Conservation (phyloP, 2,113 vertebrate species). For the Podarcis muralis region DNA sequence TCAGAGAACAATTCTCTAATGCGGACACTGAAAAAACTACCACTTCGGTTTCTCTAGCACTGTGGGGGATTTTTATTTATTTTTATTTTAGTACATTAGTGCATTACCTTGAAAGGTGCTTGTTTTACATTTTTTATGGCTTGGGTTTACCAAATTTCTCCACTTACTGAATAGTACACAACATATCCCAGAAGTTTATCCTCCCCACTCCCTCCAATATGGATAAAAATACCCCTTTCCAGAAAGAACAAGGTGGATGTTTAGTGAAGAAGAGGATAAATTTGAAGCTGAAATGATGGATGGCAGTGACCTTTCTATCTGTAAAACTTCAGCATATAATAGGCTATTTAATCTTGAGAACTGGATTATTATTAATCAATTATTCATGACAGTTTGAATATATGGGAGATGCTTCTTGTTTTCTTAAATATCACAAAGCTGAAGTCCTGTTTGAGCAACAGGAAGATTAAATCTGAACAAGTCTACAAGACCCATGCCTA, state of each 20-base stretch:
- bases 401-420: slow-evolving; percentile 74
- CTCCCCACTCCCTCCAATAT: not conserved
- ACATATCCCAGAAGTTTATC: slow-evolving; percentile 30
- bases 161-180: not conserved
- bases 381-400: slow-evolving; percentile 77
- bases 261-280: slow-evolving; percentile 50
- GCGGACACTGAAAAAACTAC: not conserved
- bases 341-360: slow-evolving; percentile 73
- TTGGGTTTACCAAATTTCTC: not conserved
- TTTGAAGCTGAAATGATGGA: slow-evolving; percentile 65
- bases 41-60: not conserved
- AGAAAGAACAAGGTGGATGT: slow-evolving; percentile 42
- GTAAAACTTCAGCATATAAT: slow-evolving; percentile 67
- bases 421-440: slow-evolving; percentile 73
- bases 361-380: slow-evolving; percentile 77
- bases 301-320: slow-evolving; percentile 67
- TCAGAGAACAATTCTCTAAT: not conserved
- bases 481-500: slow-evolving; percentile 53
- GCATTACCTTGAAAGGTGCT: not conserved
- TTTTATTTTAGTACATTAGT: not conserved
- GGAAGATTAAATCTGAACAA: slow-evolving; percentile 73
- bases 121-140: not conserved
- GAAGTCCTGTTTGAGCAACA: slow-evolving; percentile 66
- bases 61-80: not conserved
- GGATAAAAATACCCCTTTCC: slow-evolving; percentile 42